Percentiles rank a stretch among this genome's conserved stretches.
Conservation (phyloP, 1,140 invertebrate genomes). For the Tetragnatha versicolor region DNA sequence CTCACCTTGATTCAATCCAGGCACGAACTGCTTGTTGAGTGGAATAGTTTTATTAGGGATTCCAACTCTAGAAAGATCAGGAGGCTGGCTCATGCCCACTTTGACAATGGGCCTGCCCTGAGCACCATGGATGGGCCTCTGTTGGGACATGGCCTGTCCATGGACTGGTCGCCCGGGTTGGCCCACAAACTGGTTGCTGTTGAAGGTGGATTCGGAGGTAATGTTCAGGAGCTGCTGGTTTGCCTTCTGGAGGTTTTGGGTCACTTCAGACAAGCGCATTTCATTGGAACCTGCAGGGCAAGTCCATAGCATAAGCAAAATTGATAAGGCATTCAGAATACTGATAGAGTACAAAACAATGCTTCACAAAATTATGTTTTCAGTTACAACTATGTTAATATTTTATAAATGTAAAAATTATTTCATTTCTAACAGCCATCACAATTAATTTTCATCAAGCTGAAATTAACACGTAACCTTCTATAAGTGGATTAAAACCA, state of each 20-base stretch:
- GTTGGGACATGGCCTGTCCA: conserved; percentile 18
- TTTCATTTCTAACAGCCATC: too few relatives aligned
- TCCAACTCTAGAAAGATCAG: conserved; percentile 11
- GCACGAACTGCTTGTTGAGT: conserved; percentile 31
- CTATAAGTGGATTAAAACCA: too few relatives aligned
- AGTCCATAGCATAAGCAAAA: too few relatives aligned
- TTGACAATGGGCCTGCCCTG: conserved; percentile 62
- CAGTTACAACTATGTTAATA: too few relatives aligned
- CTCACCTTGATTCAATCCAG: conserved; percentile 46
- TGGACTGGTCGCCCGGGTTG: conserved; percentile 25
- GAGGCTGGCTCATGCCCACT: conserved; percentile 55
- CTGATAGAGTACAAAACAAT: too few relatives aligned
- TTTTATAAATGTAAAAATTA: too few relatives aligned
- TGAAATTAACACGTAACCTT: too few relatives aligned
- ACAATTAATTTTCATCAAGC: too few relatives aligned
- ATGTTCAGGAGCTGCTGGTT: conserved; percentile 5
- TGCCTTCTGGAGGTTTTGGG: background rate
- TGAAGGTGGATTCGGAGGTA: background rate
- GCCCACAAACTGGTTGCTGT: background rate
- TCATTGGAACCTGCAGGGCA: background rate
- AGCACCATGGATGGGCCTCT: conserved; percentile 17
- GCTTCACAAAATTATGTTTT: too few relatives aligned
- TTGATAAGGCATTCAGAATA: too few relatives aligned
- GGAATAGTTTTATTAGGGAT: conserved; percentile 17
- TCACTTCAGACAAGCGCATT: background rate